phyloP scores from a whole-genome alignment of 2,113 vertebrate species.

The Pterophyllum scalare region DNA sequence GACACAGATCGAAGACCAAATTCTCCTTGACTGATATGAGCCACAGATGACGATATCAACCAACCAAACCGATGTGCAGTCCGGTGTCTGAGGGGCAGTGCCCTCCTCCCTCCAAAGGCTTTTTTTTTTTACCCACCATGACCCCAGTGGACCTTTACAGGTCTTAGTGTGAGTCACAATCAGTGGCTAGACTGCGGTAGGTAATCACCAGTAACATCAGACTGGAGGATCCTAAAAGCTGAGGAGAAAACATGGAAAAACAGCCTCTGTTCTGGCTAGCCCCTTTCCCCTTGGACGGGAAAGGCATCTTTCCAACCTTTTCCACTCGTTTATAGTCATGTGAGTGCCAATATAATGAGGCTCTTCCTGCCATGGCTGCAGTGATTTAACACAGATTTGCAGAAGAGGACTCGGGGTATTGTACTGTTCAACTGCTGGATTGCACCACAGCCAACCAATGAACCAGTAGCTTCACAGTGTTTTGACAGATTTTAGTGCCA shows the following conservation, averaged over 20 bases:
- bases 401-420: slow-evolving; percentile 24
- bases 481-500: slow-evolving; percentile 30
- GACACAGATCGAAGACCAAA: slow-evolving; percentile 48
- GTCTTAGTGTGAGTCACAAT: slow-evolving; percentile 56
- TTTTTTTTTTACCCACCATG: slow-evolving; percentile 42
- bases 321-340: slow-evolving; percentile 57
- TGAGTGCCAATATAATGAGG: slow-evolving; percentile 61
- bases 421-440: slow-evolving; percentile 37
- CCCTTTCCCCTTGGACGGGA: slow-evolving; percentile 41
- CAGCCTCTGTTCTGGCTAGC: slow-evolving; percentile 64
- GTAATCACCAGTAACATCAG: slow-evolving; percentile 72
- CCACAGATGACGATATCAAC: slow-evolving; percentile 56
- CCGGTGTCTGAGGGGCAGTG: slow-evolving; percentile 45
- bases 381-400: slow-evolving; percentile 64
- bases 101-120: slow-evolving; percentile 60
- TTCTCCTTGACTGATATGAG: slow-evolving; percentile 44
- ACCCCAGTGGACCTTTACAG: slow-evolving; percentile 52
- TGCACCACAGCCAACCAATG: slow-evolving; percentile 15
- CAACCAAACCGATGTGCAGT: slow-evolving; percentile 44
- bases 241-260: slow-evolving; percentile 69
- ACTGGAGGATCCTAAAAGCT: slow-evolving; percentile 80
- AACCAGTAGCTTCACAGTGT: slow-evolving; percentile 28
- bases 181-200: slow-evolving; percentile 66
- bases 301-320: slow-evolving; percentile 63
- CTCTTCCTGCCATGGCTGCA: slow-evolving; percentile 50